These are phyloP conservation scores for Lutjanus erythropterus DNA, from an alignment of 2,113 vertebrate genomes.

Conservation along the genomic window DNA sequence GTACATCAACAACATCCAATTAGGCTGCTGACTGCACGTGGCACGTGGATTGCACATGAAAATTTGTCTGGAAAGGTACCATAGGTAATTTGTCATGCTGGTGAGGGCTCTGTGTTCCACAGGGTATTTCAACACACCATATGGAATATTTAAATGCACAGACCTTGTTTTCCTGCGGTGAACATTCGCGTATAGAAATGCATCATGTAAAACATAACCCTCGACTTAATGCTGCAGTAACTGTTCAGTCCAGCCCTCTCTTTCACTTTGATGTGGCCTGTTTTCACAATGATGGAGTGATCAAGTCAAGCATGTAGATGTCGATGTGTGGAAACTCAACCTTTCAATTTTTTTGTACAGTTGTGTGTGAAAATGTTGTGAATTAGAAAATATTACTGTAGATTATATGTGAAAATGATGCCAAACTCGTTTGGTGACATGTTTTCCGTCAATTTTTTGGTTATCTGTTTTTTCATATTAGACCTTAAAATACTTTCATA, in stretches of 20 bases:
- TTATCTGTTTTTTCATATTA: not conserved
- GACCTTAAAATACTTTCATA: not conserved
- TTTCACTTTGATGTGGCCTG: not conserved
- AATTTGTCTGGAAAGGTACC: slow-evolving; percentile 4
- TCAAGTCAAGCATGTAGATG: not conserved
- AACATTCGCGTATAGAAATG: not conserved
- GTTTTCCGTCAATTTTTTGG: not conserved
- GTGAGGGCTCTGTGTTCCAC: not conserved
- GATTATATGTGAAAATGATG: not conserved
- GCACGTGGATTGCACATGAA: not conserved
- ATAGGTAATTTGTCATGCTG: not conserved
- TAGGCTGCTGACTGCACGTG: too few relatives aligned
- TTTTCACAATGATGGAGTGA: not conserved
- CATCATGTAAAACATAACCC: not conserved
- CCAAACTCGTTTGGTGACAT: not conserved
- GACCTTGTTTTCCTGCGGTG: not conserved
- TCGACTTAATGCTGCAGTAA: not conserved
- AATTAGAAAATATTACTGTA: not conserved
- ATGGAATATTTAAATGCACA: slow-evolving; percentile 12
- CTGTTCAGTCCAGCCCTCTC: not conserved
- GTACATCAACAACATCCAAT: too few relatives aligned
- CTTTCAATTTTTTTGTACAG: too few relatives aligned
- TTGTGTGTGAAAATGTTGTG: not conserved
- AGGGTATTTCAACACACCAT: not conserved
- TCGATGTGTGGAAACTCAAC: too few relatives aligned